Percentiles rank a stretch among this genome's conserved stretches.
phyloP scores from a whole-genome alignment of 2,888 invertebrate genomes.

The Ophonus ardosiacus region DNA sequence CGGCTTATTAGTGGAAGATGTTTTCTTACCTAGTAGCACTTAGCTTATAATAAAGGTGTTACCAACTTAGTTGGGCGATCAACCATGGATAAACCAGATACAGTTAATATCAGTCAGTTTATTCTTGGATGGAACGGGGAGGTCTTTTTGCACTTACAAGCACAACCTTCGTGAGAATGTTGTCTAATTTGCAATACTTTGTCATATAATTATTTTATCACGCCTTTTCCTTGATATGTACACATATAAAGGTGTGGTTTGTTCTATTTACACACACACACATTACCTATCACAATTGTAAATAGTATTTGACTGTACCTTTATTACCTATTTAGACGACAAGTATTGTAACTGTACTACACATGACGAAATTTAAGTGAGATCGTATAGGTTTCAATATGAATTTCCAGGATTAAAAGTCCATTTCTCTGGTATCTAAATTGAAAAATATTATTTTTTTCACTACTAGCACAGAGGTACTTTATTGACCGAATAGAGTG shows the following conservation, averaged over 20 bases:
- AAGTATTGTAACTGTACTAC: no score
- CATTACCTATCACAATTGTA: not conserved
- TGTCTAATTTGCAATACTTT: not conserved
- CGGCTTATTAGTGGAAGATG: conserved; percentile 12
- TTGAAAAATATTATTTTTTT: no score
- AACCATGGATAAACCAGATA: conserved; percentile 31
- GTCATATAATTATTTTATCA: not conserved
- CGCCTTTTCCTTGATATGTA: not conserved
- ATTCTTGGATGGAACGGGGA: not conserved
- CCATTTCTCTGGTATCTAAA: no score
- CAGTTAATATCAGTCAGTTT: conserved; percentile 12
- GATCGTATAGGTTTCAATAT: no score
- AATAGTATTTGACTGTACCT: not conserved
- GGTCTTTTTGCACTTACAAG: not conserved
- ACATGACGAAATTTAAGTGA: no score
- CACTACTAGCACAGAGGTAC: no score
- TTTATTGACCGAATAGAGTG: no score
- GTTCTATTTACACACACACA: not conserved
- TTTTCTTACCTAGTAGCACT: conserved; percentile 25
- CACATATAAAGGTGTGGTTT: not conserved
- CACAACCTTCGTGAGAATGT: not conserved
- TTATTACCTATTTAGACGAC: not conserved
- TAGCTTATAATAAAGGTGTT: conserved; percentile 9
- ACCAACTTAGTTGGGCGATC: conserved; percentile 18
- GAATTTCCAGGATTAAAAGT: no score